Conservation (phyloP, 1,140 invertebrate species). For the Calliphora vicina region DNA sequence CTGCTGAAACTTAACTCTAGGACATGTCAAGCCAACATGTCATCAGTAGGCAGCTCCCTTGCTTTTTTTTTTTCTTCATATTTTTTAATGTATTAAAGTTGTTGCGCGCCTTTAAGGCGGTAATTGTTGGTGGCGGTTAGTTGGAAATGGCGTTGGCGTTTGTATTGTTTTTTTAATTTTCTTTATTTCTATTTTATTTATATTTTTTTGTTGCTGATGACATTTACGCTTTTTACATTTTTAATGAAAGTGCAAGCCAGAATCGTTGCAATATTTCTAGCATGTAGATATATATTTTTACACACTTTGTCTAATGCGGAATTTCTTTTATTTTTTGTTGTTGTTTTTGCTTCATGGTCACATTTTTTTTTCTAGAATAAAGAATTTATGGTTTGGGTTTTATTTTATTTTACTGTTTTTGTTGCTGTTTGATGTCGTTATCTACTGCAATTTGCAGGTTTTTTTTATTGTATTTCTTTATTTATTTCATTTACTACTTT, state of each 20-base stretch:
- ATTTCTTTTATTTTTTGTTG: background rate
- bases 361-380: background rate
- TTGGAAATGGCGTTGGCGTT: background rate
- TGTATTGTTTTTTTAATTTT: too few species aligned
- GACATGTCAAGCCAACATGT: too few species aligned
- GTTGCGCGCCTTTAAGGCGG: background rate
- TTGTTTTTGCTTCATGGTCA: background rate
- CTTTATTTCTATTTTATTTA: background rate
- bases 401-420: background rate
- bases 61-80: too few species aligned
- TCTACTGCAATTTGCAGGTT: background rate
- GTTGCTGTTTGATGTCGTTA: too few species aligned
- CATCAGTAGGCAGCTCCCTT: too few species aligned
- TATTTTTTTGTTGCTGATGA: background rate
- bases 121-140: background rate
- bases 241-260: constrained; percentile 46
- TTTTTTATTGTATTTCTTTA: background rate
- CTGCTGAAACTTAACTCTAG: too few species aligned
- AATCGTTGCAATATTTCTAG: background rate
- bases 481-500: background rate
- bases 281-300: background rate
- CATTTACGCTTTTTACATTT: constrained; percentile 43
- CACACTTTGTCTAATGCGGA: background rate
- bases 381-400: background rate
- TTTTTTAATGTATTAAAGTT: too few species aligned